Evolutionary conservation across 2,113 vertebrate species (phyloP).

Genomic region (Spheniscus mendiculus): DNA sequence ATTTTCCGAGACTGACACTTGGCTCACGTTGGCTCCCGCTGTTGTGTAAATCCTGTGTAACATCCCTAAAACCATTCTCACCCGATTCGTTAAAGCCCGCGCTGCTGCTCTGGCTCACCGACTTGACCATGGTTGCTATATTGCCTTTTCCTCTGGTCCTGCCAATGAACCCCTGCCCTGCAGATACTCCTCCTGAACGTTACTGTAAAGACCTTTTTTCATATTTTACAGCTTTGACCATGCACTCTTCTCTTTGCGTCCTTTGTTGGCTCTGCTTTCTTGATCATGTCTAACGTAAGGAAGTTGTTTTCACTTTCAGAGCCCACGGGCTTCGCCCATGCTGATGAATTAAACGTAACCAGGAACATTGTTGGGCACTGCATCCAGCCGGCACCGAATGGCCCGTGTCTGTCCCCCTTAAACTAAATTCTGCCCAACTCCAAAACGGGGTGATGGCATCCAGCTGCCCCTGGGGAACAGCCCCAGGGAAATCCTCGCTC

Average conservation of each 20-base stretch:
- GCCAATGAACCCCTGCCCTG: not conserved
- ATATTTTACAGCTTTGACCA: not conserved
- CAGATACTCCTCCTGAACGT: not conserved
- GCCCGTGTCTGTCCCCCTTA: not conserved
- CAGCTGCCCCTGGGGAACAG: not conserved
- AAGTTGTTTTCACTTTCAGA: not conserved
- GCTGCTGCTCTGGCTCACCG: not conserved
- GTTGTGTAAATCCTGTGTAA: not conserved
- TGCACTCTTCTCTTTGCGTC: not conserved
- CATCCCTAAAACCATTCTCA: not conserved
- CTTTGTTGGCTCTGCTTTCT: not conserved
- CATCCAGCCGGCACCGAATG: not conserved
- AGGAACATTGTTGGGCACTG: not conserved
- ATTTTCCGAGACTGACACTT: not conserved
- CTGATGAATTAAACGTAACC: not conserved
- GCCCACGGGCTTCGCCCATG: not conserved
- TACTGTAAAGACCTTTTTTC: not conserved
- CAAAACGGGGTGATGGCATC: not conserved
- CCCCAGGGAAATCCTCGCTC: not conserved
- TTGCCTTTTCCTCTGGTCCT: not conserved
- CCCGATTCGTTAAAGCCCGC: accelerated
- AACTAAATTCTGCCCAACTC: not conserved
- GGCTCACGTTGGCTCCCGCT: not conserved
- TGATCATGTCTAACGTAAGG: not conserved
- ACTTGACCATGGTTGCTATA: not conserved